These are phyloP conservation scores for Drosophila repletoides DNA, from an alignment of 1,140 invertebrate genomes.

Conservation along the genomic window DNA sequence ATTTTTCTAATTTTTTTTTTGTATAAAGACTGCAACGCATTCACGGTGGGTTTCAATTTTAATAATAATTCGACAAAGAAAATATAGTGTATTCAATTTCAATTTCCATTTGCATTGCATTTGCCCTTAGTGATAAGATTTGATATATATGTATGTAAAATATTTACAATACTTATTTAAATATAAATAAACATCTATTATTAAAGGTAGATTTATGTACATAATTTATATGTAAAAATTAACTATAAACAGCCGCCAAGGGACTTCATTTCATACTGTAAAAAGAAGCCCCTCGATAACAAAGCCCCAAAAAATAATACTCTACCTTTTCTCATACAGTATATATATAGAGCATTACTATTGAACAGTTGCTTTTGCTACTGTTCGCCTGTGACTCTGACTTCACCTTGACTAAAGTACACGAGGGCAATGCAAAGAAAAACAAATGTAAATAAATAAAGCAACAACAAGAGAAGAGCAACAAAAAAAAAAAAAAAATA, in stretches of 20 bases:
- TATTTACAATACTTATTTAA: no score
- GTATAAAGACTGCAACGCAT: conserved; percentile 18
- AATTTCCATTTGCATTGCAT: conserved; percentile 14
- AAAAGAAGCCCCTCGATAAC: no score
- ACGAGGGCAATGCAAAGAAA: conserved; percentile 46
- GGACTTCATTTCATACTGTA: no score
- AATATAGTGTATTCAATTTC: conserved; percentile 2
- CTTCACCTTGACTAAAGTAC: conserved; percentile 78
- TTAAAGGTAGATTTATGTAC: no score
- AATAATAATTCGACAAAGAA: not conserved
- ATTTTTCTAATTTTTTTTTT: conserved; percentile 10
- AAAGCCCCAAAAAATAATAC: no score
- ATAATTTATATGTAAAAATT: no score
- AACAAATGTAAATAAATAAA: conserved; percentile 8
- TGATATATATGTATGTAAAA: not conserved
- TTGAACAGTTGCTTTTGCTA: conserved; percentile 30
- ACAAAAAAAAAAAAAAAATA: not conserved
- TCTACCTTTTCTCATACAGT: no score
- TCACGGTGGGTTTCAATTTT: conserved; percentile 33
- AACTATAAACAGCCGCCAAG: no score
- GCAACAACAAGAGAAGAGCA: not conserved
- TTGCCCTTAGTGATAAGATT: not conserved
- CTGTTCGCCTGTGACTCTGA: conserved; percentile 66
- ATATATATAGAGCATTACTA: not conserved
- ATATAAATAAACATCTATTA: no score